phyloP scores from a whole-genome alignment of 2,888 invertebrate genomes.

The Hylaea fasciaria region DNA sequence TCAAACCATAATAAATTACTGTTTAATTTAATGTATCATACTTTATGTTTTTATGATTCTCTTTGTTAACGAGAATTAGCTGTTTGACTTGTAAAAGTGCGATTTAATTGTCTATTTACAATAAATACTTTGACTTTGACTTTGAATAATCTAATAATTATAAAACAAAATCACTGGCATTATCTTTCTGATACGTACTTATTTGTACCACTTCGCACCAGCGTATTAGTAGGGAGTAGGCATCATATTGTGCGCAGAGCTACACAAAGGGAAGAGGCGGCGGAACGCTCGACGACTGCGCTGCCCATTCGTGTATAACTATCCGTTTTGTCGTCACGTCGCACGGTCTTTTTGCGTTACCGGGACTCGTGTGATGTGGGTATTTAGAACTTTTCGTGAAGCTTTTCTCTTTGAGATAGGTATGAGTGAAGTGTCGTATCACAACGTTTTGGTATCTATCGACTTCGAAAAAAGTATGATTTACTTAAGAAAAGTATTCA shows the following conservation, averaged over 20 bases:
- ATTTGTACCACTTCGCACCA: conserved; percentile 30
- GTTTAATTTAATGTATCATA: too few relatives aligned
- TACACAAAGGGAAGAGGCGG: conserved; percentile 32
- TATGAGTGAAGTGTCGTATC: conserved; percentile 6
- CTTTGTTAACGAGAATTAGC: too few relatives aligned
- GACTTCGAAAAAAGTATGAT: too few relatives aligned
- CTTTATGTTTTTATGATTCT: too few relatives aligned
- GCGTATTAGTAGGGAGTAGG: conserved; percentile 23
- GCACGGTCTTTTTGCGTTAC: conserved; percentile 32
- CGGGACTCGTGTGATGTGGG: conserved; percentile 23
- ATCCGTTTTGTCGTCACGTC: conserved; percentile 40
- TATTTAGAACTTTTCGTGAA: conserved; percentile 23
- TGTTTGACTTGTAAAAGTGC: too few relatives aligned
- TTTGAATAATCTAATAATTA: not conserved
- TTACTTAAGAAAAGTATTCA: too few relatives aligned
- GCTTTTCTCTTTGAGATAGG: conserved; percentile 26
- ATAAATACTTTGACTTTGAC: too few relatives aligned
- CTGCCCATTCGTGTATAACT: conserved; percentile 31
- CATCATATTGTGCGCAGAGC: conserved; percentile 27
- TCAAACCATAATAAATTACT: too few relatives aligned
- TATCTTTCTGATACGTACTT: conserved; percentile 8
- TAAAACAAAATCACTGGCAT: not conserved
- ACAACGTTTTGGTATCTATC: not conserved
- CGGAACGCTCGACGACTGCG: conserved; percentile 5
- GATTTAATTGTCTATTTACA: too few relatives aligned